Evolutionary conservation across 2,113 vertebrate species (phyloP).

Genomic region (Pampusana beccarii): DNA sequence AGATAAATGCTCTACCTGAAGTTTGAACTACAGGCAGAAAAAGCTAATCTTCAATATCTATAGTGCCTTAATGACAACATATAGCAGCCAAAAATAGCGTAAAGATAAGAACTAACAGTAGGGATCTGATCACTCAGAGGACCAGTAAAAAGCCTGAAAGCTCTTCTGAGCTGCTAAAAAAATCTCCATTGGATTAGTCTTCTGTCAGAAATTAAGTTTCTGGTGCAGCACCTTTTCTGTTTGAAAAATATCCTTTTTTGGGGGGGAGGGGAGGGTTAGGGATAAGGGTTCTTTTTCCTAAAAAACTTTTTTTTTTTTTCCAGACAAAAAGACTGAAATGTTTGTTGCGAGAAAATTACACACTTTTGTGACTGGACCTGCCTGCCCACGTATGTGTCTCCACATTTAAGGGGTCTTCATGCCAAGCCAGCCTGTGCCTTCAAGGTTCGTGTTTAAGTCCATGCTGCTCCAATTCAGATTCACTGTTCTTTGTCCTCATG

Average conservation of each 20-base stretch:
- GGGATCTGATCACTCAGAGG: not conserved
- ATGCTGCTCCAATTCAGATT: not conserved
- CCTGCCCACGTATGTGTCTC: not conserved
- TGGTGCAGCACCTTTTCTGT: not conserved
- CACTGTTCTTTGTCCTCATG: not conserved
- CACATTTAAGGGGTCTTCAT: not conserved
- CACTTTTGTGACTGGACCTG: fast-evolving
- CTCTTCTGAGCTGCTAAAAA: not conserved
- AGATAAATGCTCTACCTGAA: constrained; percentile 5
- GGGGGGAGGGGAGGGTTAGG: fast-evolving
- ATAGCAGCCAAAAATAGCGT: not conserved
- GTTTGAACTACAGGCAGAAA: not conserved
- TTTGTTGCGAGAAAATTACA: not conserved
- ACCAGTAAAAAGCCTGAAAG: not conserved
- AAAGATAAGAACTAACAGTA: not conserved
- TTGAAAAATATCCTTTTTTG: not conserved
- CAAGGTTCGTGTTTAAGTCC: not conserved
- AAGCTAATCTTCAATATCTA: not conserved
- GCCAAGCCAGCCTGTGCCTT: not conserved
- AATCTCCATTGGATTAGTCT: not conserved
- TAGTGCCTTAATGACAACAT: not conserved
- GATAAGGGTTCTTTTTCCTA: not conserved
- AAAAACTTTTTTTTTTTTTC: not conserved
- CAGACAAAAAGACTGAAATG: not conserved
- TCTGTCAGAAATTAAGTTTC: not conserved